phyloP scores from a whole-genome alignment of 2,888 invertebrate genomes.

The Polietes domitor region DNA sequence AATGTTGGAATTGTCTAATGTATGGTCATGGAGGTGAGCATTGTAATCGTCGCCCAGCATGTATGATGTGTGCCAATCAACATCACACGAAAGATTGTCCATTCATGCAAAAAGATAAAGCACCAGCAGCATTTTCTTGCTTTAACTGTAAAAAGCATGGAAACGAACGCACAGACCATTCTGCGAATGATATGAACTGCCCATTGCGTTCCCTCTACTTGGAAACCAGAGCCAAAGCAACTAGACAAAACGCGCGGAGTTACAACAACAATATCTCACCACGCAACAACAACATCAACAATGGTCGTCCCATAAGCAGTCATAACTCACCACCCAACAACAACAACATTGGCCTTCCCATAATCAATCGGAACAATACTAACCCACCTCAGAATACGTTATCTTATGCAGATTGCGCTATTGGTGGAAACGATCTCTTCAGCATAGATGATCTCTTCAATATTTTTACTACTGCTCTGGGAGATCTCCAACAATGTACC shows the following conservation, averaged over 20 bases:
- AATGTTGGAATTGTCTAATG: constrained; percentile 33
- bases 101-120: no score
- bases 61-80: no score
- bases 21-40: constrained; percentile 45
- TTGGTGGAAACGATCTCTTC: not conserved
- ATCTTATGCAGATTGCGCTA: no score
- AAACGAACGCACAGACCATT: constrained; percentile 38
- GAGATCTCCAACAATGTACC: constrained; percentile 25
- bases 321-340: not conserved
- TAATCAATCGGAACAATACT: no score
- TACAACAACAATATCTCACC: not conserved
- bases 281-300: not conserved
- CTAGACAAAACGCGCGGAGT: not conserved
- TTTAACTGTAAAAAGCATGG: constrained; percentile 40
- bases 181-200: constrained; percentile 30
- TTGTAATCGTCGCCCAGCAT: constrained; percentile 28
- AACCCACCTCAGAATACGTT: no score
- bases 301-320: no score
- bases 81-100: no score
- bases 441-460: constrained; percentile 9
- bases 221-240: constrained; percentile 15
- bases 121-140: constrained; percentile 35
- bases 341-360: not conserved
- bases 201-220: constrained; percentile 5
- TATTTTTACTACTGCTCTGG: constrained; percentile 17